Base-by-base conservation (phyloP, 2,888 invertebrate species). In the Dicyrtomina minuta region DNA sequence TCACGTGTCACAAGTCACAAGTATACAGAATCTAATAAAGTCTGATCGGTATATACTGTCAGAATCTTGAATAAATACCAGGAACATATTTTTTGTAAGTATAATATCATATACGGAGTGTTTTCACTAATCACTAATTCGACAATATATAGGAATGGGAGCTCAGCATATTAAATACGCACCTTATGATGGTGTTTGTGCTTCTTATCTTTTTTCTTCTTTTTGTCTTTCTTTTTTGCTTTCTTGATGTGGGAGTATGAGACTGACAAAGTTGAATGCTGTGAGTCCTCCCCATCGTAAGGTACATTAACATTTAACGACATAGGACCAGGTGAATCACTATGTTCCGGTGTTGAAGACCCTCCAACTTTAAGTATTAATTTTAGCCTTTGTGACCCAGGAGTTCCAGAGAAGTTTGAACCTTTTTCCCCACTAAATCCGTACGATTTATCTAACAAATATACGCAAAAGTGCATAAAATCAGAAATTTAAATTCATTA, bases 291-390 rank as follows among this genome's bases (percentile, higher is more conserved):
- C 64, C 81, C 81, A 58, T 79, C 80, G 66, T 78, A 79, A 15
- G 79, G 76, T 43, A 73, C 65, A 46, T 69, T 74, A 4, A 61
- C 43, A n/a, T 58, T 68, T 22, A 70, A 68, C 15, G 74, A 68
- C 56, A 70, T 66, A 26, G 80, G 80, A 41, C 81, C 82, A n/a
- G 84, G 84, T 6, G 84, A 84, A 78, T 84, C 84, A 70, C 81
- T 82, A 56, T 87, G 86, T 79, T 90, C 90, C 0, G 90, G 89
- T 8, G 89, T 89, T 20, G 87, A 87, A 79, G 85, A 86, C 71
- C 84, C 87, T 24, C 89, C 90, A 26, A 90, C 90, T 83, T 90
- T 90, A 39, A 90, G 81, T 71, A 90, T 90, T 65, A 90, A 81
- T 79, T 90, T 90, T 39, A 90, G 81, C 55, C 87, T 86, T 55